Base-by-base conservation (phyloP, 2,113 vertebrate genomes). In the Choloepus hoffmanni region DNA sequence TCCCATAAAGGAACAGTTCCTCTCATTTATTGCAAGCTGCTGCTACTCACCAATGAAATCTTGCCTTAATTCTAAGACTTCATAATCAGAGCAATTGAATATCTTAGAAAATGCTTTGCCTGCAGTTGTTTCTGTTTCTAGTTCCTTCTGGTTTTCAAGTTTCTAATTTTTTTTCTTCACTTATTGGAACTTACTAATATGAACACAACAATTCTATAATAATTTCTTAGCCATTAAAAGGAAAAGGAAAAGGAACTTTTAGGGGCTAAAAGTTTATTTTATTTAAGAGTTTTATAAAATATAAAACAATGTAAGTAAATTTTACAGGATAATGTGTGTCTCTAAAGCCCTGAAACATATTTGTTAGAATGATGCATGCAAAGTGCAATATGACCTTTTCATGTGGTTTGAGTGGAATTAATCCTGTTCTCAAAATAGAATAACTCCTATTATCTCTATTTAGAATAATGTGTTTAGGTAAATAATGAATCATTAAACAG, bases 41-140 rank as follows among this genome's bases (percentile, higher is more conserved):
- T 93, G 43, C 78, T 95, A 96, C 45, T 26, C 89, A 87, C 63
- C 86, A 94, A 30, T 88, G 40, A 60, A 93, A 43, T 85, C 23
- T 48, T 85, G 23, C 68, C 30, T 82, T 90, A 85, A 93, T 40
- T 68, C 58, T 85, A 74, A 68, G 2, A 77, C 30, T 93, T 89
- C 15, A 74, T 76, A 90, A 77, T 89, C 40, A 93, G 60, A 36
- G 13, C 26, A 86, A 40, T 3, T 70, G n/a, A 19, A 85, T 48
- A 7, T 65, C 26, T 86, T 92, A 92, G 48, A 85, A 95, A 92
- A 96, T 76, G 26, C 43, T 48, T 13, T 65, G 30, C 5, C 2
- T 2, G 2, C 36, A n/a, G 43, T n/a, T 93, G 6, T 62, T 90
- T 91, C 24, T 90, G 30, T 76, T 85, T 90, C 65, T 77, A 72